These are phyloP conservation scores for Mechanitis messenoides DNA, from an alignment of 2,888 invertebrate genomes.

Conservation along the genomic window DNA sequence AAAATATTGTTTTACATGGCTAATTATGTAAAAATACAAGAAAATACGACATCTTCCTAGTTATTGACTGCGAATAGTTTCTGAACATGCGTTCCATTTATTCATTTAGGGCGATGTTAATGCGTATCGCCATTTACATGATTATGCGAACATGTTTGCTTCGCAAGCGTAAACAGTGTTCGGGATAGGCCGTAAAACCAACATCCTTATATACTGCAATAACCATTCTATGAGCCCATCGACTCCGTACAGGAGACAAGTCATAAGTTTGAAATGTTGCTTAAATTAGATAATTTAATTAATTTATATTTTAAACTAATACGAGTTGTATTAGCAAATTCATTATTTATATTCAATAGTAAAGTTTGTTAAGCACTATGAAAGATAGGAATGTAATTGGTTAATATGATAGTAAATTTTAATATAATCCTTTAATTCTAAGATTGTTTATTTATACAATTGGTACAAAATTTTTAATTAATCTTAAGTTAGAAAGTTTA, in stretches of 20 bases:
- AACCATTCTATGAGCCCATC: slow-evolving; percentile 26
- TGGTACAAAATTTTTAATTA: too few species aligned
- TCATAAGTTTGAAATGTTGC: slow-evolving; percentile 1
- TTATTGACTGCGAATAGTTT: not conserved
- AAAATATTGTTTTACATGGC: too few species aligned
- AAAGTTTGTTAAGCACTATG: too few species aligned
- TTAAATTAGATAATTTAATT: too few species aligned
- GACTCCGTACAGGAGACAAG: slow-evolving; percentile 14
- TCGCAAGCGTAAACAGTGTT: slow-evolving; percentile 26
- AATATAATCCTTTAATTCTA: too few species aligned
- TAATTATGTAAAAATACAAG: not conserved
- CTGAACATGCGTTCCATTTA: slow-evolving; percentile 8
- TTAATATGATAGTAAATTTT: too few species aligned
- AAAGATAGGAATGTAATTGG: too few species aligned
- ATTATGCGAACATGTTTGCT: slow-evolving; percentile 31
- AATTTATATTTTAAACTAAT: too few species aligned
- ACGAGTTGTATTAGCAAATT: too few species aligned
- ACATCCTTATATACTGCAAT: slow-evolving; percentile 30
- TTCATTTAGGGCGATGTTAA: slow-evolving; percentile 20
- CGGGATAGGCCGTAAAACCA: slow-evolving; percentile 30
- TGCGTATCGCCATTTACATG: slow-evolving; percentile 33
- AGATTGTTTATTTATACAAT: too few species aligned
- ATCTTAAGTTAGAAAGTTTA: too few species aligned
- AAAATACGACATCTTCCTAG: not conserved
- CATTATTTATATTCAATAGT: too few species aligned